A percentile compares a stretch with the other conserved stretches of the same genome.
phyloP scores from a whole-genome alignment of 2,113 vertebrate genomes.

The Corvus hawaiiensis region DNA sequence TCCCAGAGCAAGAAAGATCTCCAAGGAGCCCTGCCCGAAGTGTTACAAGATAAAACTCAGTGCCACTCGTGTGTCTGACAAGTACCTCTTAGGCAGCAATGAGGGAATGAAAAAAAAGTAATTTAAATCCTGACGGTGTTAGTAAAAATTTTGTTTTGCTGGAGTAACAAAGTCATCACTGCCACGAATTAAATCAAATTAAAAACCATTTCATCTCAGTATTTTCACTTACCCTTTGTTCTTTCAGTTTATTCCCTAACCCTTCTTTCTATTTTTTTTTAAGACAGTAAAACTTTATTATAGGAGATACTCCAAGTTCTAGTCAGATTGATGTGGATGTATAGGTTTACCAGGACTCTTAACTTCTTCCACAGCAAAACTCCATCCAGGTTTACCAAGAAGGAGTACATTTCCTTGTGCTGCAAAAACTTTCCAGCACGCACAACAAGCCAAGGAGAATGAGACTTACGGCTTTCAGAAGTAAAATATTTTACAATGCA shows the following conservation, averaged over 20 bases:
- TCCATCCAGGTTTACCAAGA: neutral
- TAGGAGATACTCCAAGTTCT: neutral
- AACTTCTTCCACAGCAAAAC: neutral
- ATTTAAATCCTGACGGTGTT: neutral
- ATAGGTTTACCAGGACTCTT: neutral
- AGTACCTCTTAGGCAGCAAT: neutral
- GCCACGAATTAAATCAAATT: neutral
- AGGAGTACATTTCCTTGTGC: neutral
- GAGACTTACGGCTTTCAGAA: neutral
- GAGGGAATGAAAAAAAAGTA: accelerated
- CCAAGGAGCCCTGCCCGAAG: neutral
- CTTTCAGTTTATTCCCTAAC: neutral
- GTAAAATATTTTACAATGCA: neutral
- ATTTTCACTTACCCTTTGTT: neutral
- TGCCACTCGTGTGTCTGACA: neutral
- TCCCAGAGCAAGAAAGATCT: neutral
- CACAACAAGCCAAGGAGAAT: neutral
- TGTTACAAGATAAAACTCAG: neutral
- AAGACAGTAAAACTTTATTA: neutral
- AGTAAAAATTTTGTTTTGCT: neutral
- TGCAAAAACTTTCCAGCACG: neutral
- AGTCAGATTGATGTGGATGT: neutral
- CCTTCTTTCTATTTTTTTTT: neutral
- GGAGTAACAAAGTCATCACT: neutral
- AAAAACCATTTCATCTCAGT: neutral